Percentiles rank a stretch among this genome's conserved stretches.
Conservation (phyloP, 2,797 vertebrate species). For the Phrynocephalus forsythii region DNA sequence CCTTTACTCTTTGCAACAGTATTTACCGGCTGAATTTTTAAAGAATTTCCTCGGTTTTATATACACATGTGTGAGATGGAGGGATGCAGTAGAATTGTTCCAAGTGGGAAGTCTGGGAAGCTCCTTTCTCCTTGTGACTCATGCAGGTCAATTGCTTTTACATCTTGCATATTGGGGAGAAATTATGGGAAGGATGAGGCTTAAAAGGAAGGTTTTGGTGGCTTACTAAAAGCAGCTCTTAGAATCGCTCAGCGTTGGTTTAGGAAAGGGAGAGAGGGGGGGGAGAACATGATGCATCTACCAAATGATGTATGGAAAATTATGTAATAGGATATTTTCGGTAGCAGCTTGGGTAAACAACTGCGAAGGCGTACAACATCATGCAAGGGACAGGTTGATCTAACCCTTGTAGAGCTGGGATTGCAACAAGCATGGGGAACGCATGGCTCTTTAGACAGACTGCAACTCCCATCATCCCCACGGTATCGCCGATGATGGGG, state of each 20-base stretch:
- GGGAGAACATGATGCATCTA: not conserved
- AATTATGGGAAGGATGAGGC: not conserved
- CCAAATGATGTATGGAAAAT: not conserved
- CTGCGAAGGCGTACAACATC: not conserved
- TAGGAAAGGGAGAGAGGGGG: not conserved
- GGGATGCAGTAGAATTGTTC: not conserved
- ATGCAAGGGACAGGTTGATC: no score
- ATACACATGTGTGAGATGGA: not conserved
- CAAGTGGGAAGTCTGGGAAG: not conserved
- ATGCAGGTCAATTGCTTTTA: not conserved
- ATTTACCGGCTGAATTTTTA: not conserved
- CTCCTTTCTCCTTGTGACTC: not conserved
- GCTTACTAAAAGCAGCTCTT: not conserved
- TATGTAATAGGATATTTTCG: not conserved
- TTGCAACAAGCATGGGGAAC: not conserved
- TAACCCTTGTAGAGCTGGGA: no score
- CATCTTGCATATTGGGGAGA: not conserved
- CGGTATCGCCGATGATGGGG: not conserved
- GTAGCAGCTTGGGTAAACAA: not conserved
- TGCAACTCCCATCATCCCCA: not conserved
- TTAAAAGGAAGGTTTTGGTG: not conserved
- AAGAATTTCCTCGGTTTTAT: not conserved
- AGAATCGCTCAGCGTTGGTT: not conserved
- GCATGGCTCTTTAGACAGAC: not conserved
- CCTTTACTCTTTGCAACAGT: not conserved